Base-by-base conservation (phyloP, 2,888 invertebrate genomes). In the Perdita meconis region DNA sequence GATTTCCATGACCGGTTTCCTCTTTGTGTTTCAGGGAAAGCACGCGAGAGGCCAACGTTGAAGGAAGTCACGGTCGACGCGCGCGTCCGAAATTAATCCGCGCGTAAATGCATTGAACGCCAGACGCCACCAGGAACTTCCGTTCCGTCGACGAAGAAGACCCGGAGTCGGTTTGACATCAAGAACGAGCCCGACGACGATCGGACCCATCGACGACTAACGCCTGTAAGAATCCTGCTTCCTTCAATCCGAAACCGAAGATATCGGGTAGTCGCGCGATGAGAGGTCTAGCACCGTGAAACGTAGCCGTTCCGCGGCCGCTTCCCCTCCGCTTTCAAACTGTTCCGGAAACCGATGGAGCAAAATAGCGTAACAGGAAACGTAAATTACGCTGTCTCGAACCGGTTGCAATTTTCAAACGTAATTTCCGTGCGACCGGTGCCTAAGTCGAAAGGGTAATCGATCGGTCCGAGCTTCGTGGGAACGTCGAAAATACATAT, bases 21-120 rank as follows among this genome's bases (percentile, higher is more conserved):
- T 55, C 12, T 68, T 6, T 72, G 19, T 82, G 76, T 82, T 83
- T 34, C 80, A 83, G 83, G 67, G 38, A 63, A 44, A 70, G 36
- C 36, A 56, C 57, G 26, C 19, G 56, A 72, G 24, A 13, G 10
- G 38, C 19, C 51, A 19, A 26, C 50, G 59, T 51, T n/a, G n/a
- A 42, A 36, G 34, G 47, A 44, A 38, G 26, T 55, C 38, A 53
- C 34, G 30, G 42, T 63, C 40, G 69, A 42, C 10, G 44, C 36
- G 56, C 30, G 30, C 22, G 26, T 56, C 40, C 60, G 16, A 47
- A n/a, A 65, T 40, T 19, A 59, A 67, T 60, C 50, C 64, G 26
- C 55, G 64, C 44, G 47, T 73, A 69, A 69, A 79, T 78, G 68
- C 51, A 40, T 16, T 47, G 56, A 57, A 61, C 42, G 57, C 22